Conservation (phyloP, 2,888 invertebrate species). For the Dolichopus griseipennis region DNA sequence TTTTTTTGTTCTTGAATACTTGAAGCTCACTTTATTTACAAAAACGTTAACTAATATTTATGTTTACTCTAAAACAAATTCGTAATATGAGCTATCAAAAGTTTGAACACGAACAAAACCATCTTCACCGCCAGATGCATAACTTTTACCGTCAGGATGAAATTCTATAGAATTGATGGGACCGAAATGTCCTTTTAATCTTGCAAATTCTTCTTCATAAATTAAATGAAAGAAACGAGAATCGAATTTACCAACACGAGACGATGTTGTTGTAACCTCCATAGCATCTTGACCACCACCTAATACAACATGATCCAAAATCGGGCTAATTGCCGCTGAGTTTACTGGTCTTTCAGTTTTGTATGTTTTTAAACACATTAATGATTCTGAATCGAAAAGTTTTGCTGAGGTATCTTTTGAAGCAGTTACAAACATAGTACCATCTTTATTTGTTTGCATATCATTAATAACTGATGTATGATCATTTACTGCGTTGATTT, state of each 20-base stretch:
- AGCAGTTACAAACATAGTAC: conserved; percentile 93
- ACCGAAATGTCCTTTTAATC: conserved; percentile 99
- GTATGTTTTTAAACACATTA: conserved; percentile 86
- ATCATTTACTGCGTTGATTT: conserved; percentile 66
- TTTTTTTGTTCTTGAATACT: too few relatives aligned
- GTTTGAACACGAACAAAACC: conserved; percentile 94
- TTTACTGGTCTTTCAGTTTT: conserved; percentile 97
- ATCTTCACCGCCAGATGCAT: conserved; percentile 96
- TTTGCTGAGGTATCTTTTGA: conserved; percentile 95
- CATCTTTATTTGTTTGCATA: conserved; percentile 89
- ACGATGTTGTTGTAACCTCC: conserved; percentile 94
- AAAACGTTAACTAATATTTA: not conserved
- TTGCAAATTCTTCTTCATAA: conserved; percentile 93
- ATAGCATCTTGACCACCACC: conserved; percentile 99
- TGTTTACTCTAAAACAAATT: conserved; percentile 81
- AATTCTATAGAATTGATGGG: conserved; percentile 98
- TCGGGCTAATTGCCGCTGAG: conserved; percentile 94
- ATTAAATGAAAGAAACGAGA: conserved; percentile 89
- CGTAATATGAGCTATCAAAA: conserved; percentile 94
- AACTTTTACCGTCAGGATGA: conserved; percentile 95
- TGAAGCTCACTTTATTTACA: too few relatives aligned
- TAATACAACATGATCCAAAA: conserved; percentile 89
- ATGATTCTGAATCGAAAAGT: conserved; percentile 79
- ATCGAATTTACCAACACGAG: conserved; percentile 94
- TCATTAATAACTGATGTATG: conserved; percentile 87